These are phyloP conservation scores for Podarcis cretensis DNA, from an alignment of 2,113 vertebrate genomes.

Conservation along the genomic window DNA sequence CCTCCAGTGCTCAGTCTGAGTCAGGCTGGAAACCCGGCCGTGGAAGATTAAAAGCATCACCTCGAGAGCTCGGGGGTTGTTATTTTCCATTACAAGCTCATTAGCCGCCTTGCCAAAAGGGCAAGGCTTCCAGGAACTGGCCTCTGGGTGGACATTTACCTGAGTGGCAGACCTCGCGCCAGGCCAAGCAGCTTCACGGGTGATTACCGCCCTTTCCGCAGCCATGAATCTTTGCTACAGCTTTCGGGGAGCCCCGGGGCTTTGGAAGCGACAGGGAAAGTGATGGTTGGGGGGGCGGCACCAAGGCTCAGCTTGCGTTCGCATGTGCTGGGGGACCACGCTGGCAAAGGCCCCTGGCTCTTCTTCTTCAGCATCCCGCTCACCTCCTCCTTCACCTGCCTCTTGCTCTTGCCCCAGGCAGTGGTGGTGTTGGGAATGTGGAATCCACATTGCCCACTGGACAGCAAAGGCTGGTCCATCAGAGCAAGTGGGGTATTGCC, in stretches of 20 bases:
- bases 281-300: background rate
- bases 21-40: background rate
- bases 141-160: conserved; percentile 12
- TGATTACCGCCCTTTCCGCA: background rate
- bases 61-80: background rate
- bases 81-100: conserved; percentile 26
- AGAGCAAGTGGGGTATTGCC: no score
- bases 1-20: accelerated
- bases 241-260: no score
- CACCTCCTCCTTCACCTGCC: no score
- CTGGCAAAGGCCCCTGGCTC: no score
- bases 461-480: no score
- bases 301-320: no score
- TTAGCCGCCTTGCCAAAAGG: conserved; percentile 1
- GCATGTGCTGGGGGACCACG: no score
- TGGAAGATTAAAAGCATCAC: background rate
- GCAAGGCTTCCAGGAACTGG: background rate
- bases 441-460: no score
- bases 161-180: background rate
- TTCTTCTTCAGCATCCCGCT: no score
- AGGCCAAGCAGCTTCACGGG: background rate
- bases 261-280: background rate
- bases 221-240: background rate
- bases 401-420: no score
- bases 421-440: no score